Evolutionary conservation across 2,113 vertebrate species (phyloP).

Genomic region (Chunga burmeisteri): DNA sequence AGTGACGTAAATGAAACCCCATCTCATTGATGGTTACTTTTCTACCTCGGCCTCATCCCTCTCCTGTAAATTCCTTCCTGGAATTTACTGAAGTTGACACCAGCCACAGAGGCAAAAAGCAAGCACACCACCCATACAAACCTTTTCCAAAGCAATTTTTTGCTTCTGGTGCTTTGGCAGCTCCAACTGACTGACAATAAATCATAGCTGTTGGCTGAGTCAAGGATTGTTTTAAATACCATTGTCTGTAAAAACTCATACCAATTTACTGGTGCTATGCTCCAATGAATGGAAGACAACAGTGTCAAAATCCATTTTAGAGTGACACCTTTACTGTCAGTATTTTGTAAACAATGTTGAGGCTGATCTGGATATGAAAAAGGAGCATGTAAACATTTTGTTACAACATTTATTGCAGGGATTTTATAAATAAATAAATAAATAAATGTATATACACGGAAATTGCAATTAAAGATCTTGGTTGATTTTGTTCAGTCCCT

Average conservation of each 20-base stretch:
- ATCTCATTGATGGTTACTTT: neutral
- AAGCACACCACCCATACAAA: neutral
- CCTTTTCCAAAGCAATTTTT: conserved; percentile 8
- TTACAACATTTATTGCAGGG: neutral
- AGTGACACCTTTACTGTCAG: neutral
- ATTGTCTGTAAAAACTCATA: conserved; percentile 40
- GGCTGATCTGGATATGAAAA: neutral
- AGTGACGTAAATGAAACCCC: neutral
- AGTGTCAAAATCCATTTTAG: conserved; percentile 18
- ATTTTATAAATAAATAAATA: neutral
- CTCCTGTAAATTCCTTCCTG: neutral
- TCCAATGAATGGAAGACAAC: conserved; percentile 1
- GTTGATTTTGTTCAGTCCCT: neutral
- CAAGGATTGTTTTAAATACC: conserved; percentile 26
- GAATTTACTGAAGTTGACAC: neutral
- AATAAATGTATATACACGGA: neutral
- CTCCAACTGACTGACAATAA: conserved; percentile 29
- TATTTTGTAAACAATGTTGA: conserved; percentile 10
- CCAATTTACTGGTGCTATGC: conserved; percentile 33
- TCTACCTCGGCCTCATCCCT: neutral
- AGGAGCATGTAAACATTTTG: neutral
- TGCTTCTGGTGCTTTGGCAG: conserved; percentile 41
- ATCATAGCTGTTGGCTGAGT: conserved; percentile 20
- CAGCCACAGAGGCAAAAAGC: neutral
- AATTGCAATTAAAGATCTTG: neutral